Percentiles rank a stretch among this genome's conserved stretches.
Conservation (phyloP, 2,113 vertebrate species). For the Thamnophis sirtalis region DNA sequence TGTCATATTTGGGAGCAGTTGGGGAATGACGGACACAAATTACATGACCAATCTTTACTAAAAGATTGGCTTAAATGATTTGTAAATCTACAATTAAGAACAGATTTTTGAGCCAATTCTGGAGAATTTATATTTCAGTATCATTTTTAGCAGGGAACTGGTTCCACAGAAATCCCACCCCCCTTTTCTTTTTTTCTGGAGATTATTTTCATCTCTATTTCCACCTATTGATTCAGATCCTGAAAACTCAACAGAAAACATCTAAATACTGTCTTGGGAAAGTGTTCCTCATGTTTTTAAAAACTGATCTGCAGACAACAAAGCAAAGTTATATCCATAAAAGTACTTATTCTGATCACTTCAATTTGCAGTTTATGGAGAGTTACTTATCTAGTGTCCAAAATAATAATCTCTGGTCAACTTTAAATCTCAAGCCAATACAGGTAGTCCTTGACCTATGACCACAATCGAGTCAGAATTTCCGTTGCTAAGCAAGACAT, state of each 20-base stretch:
- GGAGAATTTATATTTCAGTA: neutral
- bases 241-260: neutral
- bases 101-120: neutral
- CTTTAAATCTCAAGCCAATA: constrained; percentile 13
- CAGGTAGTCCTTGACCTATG: neutral
- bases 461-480: neutral
- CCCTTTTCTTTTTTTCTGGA: neutral
- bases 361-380: neutral
- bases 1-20: neutral
- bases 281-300: neutral
- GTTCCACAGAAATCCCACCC: too few relatives aligned
- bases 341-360: neutral
- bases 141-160: neutral
- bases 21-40: neutral
- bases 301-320: neutral
- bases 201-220: neutral
- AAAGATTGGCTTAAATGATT: neutral
- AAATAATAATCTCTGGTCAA: constrained; percentile 12
- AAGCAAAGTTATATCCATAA: neutral
- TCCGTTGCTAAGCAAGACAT: neutral
- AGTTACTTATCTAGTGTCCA: neutral
- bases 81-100: neutral
- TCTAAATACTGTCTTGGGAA: neutral
- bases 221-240: neutral
- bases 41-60: too few relatives aligned